Conservation (phyloP, 2,113 vertebrate genomes). For the Macroglossus sobrinus region DNA sequence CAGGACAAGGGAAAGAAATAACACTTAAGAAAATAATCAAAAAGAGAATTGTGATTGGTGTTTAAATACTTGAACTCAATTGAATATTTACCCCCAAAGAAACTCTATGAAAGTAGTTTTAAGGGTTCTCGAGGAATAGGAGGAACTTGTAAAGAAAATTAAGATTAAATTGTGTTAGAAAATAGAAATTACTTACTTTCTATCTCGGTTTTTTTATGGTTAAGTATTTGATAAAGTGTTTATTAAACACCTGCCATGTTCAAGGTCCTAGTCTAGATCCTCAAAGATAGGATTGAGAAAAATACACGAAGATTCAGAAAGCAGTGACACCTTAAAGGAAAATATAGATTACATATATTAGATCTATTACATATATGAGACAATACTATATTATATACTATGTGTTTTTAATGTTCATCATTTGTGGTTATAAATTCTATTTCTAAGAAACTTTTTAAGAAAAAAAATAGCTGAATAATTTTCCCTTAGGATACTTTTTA, state of each 20-base stretch:
- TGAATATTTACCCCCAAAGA: background rate
- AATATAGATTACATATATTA: background rate
- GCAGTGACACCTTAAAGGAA: background rate
- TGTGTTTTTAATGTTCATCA: background rate
- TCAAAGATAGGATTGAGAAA: background rate
- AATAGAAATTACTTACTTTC: background rate
- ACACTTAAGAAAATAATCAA: background rate
- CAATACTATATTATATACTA: background rate
- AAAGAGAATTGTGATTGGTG: background rate
- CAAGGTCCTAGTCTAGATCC: background rate
- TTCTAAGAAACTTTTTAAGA: background rate
- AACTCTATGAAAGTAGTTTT: background rate
- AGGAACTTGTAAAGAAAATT: background rate
- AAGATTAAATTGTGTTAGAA: background rate
- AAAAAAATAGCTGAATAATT: background rate
- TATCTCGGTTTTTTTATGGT: background rate
- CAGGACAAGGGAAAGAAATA: background rate
- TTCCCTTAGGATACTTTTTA: background rate
- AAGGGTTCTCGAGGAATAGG: background rate
- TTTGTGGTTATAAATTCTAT: background rate
- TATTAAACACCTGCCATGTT: background rate
- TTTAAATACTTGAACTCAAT: background rate
- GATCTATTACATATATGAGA: background rate
- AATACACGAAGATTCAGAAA: background rate
- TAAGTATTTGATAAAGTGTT: background rate